Percentiles rank a stretch among this genome's conserved stretches.
These are phyloP conservation scores for Gopherus evgoodei DNA, from an alignment of 2,113 vertebrate genomes.

Conservation along the genomic window DNA sequence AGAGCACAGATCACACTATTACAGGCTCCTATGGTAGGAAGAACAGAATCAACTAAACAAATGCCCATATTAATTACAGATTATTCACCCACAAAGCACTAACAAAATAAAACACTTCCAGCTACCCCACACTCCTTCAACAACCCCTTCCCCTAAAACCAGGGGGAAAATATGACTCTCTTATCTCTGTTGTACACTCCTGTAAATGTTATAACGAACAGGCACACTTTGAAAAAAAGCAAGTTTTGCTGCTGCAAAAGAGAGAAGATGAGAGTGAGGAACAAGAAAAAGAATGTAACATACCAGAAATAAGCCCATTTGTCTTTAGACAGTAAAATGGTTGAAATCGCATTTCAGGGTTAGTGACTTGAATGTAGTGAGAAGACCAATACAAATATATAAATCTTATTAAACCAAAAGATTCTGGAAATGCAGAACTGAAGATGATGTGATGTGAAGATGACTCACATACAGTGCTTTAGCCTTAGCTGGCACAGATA, in stretches of 20 bases:
- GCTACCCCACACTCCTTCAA: neutral
- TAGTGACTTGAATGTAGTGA: neutral
- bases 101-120: neutral
- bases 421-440: neutral
- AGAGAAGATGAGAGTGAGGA: neutral
- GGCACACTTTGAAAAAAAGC: neutral
- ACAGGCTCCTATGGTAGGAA: neutral
- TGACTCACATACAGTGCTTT: neutral
- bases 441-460: neutral
- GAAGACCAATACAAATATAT: neutral
- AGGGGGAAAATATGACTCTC: neutral
- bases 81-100: neutral
- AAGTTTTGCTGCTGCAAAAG: neutral
- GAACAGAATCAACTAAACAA: neutral
- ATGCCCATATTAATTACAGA: neutral
- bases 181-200: neutral
- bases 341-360: neutral
- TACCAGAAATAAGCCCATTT: neutral
- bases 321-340: neutral
- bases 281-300: neutral
- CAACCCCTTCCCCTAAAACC: neutral
- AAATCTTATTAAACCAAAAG: neutral
- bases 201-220: neutral
- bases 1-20: neutral
- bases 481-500: neutral